Conservation (phyloP, 2,888 invertebrate genomes). For the Julus scanicus region DNA sequence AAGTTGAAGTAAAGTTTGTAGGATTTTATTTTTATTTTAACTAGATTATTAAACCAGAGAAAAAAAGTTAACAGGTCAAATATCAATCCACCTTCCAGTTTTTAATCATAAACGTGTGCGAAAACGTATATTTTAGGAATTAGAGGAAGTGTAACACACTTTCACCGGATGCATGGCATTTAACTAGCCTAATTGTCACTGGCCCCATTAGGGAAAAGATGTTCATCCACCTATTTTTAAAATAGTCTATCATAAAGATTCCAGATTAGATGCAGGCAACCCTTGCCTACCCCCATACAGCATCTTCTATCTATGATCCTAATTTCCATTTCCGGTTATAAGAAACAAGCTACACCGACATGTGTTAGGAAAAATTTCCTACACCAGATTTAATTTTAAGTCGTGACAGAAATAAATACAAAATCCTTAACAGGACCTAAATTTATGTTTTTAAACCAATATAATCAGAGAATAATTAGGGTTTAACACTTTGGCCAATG, state of each 20-base stretch:
- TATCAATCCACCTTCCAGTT: neutral
- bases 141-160: constrained; percentile 21
- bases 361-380: neutral
- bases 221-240: constrained; percentile 36
- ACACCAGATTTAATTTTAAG: too few species aligned
- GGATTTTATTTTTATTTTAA: too few species aligned
- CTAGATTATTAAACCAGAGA: too few species aligned
- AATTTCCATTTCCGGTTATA: constrained; percentile 30
- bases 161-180: constrained; percentile 36
- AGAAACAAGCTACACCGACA: neutral
- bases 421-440: too few species aligned
- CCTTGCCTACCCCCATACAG: neutral
- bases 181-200: constrained; percentile 42
- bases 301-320: neutral
- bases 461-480: too few species aligned
- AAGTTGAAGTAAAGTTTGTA: too few species aligned
- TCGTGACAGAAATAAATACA: too few species aligned
- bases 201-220: constrained; percentile 25
- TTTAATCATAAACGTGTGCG: neutral
- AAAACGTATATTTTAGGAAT: constrained; percentile 9
- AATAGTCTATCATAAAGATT: constrained; percentile 42
- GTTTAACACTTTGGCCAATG: too few species aligned
- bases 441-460: too few species aligned
- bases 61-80: neutral
- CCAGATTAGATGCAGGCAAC: neutral